Evolutionary conservation across 1,140 invertebrate genomes (phyloP).

Genomic region (Pentalonia nigronervosa): DNA sequence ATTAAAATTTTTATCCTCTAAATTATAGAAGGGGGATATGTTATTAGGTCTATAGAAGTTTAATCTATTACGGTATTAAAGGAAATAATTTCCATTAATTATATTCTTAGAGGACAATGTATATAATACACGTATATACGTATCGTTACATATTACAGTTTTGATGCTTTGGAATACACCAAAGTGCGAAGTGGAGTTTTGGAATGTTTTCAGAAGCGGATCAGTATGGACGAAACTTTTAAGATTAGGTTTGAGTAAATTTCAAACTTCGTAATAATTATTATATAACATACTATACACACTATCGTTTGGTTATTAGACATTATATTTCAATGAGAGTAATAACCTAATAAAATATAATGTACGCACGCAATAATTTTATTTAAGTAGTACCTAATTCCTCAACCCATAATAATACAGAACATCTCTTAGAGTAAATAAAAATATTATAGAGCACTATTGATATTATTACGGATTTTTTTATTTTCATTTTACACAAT

Average conservation of each 20-base stretch:
- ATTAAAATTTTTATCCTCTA: background rate
- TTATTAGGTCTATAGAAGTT: background rate
- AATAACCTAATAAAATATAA: constrained; percentile 13
- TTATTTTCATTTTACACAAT: background rate
- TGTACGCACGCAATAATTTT: background rate
- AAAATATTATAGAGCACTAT: background rate
- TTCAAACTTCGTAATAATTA: constrained; percentile 12
- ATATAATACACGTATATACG: background rate
- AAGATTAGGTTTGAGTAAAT: constrained; percentile 7
- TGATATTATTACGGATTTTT: background rate
- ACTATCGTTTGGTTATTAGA: background rate
- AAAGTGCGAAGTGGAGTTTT: constrained; percentile 5
- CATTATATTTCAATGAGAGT: background rate
- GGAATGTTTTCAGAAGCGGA: background rate
- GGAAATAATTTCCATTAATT: constrained; percentile 1
- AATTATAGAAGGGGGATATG: background rate
- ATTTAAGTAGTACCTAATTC: background rate
- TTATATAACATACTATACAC: background rate
- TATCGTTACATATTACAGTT: background rate
- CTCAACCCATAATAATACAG: background rate
- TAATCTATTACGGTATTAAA: background rate
- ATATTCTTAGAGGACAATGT: background rate
- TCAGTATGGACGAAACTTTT: constrained; percentile 62
- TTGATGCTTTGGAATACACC: background rate
- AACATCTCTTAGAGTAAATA: background rate